phyloP scores from a whole-genome alignment of 2,888 invertebrate species.

The Pherbina coryleti region DNA sequence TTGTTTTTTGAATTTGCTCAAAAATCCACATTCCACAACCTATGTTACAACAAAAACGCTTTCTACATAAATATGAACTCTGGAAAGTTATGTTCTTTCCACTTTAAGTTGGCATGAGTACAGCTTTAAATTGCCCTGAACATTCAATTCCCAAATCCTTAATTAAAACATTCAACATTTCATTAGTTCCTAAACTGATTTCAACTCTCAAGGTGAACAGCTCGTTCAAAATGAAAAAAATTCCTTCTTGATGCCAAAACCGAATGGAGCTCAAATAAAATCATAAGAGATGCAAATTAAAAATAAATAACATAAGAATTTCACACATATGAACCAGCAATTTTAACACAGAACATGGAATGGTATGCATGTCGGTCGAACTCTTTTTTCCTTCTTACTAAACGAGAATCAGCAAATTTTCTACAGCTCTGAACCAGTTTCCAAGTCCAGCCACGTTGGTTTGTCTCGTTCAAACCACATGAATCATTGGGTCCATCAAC shows the following conservation, averaged over 20 bases:
- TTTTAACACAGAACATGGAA: background rate
- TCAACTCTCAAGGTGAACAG: background rate
- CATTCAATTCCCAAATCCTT: no score
- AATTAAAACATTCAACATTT: no score
- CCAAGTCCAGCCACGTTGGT: background rate
- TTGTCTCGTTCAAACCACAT: background rate
- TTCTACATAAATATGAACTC: no score
- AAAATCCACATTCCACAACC: no score
- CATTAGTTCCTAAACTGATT: no score
- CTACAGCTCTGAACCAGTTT: background rate
- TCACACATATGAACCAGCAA: background rate
- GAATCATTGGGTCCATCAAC: slow-evolving; percentile 22
- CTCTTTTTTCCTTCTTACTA: background rate
- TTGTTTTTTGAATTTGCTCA: no score
- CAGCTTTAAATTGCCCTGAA: no score
- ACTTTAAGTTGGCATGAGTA: no score
- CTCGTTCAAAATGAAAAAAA: background rate
- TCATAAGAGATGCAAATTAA: slow-evolving; percentile 25
- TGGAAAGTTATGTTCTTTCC: no score
- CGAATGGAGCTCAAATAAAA: background rate
- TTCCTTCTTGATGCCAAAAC: background rate
- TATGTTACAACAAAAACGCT: no score
- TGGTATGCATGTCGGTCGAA: background rate
- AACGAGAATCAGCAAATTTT: no score
- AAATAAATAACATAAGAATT: slow-evolving; percentile 16